A percentile compares a stretch with the other conserved stretches of the same genome.
Evolutionary conservation across 1,140 invertebrate species (phyloP).

Genomic region (Onthophagus taurus): DNA sequence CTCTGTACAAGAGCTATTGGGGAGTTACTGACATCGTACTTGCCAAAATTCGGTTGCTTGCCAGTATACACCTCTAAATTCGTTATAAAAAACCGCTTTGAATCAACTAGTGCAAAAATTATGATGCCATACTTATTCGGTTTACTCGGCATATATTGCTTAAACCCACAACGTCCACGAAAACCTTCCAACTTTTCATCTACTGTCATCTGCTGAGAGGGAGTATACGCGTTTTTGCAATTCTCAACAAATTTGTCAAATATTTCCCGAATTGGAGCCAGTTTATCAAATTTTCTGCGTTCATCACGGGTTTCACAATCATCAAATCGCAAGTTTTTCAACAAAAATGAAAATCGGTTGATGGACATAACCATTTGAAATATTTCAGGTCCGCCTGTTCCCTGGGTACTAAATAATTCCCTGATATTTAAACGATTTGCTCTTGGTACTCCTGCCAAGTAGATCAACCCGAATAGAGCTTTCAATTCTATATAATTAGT

Average conservation of each 20-base stretch:
- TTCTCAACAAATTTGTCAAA: conserved; percentile 15
- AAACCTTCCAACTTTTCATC: conserved; percentile 37
- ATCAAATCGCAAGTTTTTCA: not conserved
- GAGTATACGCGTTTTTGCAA: conserved; percentile 25
- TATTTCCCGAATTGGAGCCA: conserved; percentile 6
- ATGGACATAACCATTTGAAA: conserved; percentile 2
- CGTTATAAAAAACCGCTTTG: conserved; percentile 30
- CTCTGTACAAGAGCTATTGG: too few relatives aligned
- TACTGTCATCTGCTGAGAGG: conserved; percentile 30
- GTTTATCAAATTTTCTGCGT: conserved; percentile 3
- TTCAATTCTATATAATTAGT: conserved; percentile 4
- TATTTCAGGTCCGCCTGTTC: conserved; percentile 8
- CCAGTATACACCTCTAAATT: conserved; percentile 32
- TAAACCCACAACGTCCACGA: conserved; percentile 33
- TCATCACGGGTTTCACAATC: conserved; percentile 21
- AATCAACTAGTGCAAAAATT: conserved; percentile 32
- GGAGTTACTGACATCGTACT: too few relatives aligned
- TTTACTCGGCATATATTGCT: too few relatives aligned
- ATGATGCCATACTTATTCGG: conserved; percentile 34
- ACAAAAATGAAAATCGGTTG: conserved; percentile 9
- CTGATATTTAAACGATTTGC: not conserved
- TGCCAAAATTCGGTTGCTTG: too few relatives aligned
- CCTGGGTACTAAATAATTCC: conserved; percentile 6
- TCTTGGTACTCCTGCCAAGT: conserved; percentile 2
- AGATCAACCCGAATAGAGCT: conserved; percentile 2